Evolutionary conservation across 2,113 vertebrate species (phyloP).

Genomic region (Zosterops pallidus): DNA sequence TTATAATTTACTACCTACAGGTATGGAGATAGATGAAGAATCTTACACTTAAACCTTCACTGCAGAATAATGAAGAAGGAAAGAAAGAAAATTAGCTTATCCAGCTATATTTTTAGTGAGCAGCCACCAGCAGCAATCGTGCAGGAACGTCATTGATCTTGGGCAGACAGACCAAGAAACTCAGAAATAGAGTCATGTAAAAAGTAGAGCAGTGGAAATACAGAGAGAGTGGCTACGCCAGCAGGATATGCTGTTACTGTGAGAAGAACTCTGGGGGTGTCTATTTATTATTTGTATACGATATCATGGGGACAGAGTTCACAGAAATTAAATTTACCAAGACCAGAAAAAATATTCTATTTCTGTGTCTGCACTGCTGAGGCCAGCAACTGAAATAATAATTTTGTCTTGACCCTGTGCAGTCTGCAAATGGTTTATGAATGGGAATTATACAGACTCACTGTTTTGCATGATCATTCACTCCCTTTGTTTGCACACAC

Average conservation of each 20-base stretch:
- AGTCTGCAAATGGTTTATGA: conserved; percentile 50
- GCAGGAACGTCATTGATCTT: conserved; percentile 20
- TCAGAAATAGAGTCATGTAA: not conserved
- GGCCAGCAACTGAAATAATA: conserved; percentile 51
- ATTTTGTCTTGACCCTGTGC: conserved; percentile 50
- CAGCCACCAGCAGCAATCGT: not conserved
- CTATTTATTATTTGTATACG: conserved; percentile 12
- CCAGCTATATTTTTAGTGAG: conserved; percentile 4
- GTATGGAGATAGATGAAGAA: conserved; percentile 15
- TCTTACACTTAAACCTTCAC: not conserved
- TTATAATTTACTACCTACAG: conserved; percentile 45
- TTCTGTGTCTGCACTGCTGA: conserved; percentile 29
- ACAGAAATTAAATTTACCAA: conserved; percentile 55
- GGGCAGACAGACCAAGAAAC: not conserved
- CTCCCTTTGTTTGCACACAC: conserved; percentile 48
- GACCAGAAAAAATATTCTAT: conserved; percentile 17
- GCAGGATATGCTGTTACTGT: not conserved
- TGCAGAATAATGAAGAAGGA: conserved; percentile 19
- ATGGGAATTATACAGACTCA: conserved; percentile 55
- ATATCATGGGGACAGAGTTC: conserved; percentile 28
- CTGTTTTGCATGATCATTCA: conserved; percentile 50
- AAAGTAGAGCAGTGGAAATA: not conserved
- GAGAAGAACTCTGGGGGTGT: not conserved
- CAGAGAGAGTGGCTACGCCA: not conserved
- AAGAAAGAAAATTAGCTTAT: conserved; percentile 49